These are phyloP conservation scores for Ophraella communa DNA, from an alignment of 2,888 invertebrate genomes.

Conservation along the genomic window DNA sequence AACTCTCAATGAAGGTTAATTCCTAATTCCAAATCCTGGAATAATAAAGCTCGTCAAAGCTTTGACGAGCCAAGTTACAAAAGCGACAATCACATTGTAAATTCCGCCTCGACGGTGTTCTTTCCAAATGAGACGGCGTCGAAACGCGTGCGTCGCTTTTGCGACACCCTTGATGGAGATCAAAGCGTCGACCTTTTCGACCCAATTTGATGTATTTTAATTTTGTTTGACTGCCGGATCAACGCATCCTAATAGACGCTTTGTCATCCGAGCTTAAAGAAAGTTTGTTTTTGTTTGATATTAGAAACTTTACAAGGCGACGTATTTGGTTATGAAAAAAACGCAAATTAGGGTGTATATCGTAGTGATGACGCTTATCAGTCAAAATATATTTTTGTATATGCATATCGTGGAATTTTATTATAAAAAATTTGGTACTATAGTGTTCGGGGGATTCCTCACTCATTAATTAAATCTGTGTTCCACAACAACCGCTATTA, in stretches of 20 bases:
- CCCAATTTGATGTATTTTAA: slow-evolving; percentile 41
- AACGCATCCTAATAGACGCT: slow-evolving; percentile 33
- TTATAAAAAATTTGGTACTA: too few species aligned
- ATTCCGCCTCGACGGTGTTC: slow-evolving; percentile 59
- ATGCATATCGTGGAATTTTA: too few species aligned
- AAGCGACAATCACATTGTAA: slow-evolving; percentile 59
- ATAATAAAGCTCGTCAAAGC: slow-evolving; percentile 52
- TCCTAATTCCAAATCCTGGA: slow-evolving; percentile 57
- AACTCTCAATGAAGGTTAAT: slow-evolving; percentile 54
- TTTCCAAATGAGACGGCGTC: slow-evolving; percentile 53
- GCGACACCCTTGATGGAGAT: slow-evolving; percentile 43
- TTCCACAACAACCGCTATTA: too few species aligned
- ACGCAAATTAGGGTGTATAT: neutral
- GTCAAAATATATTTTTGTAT: too few species aligned
- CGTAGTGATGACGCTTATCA: too few species aligned
- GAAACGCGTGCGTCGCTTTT: slow-evolving; percentile 50
- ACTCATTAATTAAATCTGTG: too few species aligned
- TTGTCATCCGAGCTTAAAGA: slow-evolving; percentile 28
- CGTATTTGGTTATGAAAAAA: neutral
- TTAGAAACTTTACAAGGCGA: slow-evolving; percentile 6
- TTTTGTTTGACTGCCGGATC: slow-evolving; percentile 41
- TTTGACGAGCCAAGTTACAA: slow-evolving; percentile 53
- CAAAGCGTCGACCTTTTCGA: slow-evolving; percentile 40
- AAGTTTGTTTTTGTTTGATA: slow-evolving; percentile 22
- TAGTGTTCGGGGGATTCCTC: too few species aligned